phyloP scores from a whole-genome alignment of 2,888 invertebrate species.

The Spilosoma lubricipeda region DNA sequence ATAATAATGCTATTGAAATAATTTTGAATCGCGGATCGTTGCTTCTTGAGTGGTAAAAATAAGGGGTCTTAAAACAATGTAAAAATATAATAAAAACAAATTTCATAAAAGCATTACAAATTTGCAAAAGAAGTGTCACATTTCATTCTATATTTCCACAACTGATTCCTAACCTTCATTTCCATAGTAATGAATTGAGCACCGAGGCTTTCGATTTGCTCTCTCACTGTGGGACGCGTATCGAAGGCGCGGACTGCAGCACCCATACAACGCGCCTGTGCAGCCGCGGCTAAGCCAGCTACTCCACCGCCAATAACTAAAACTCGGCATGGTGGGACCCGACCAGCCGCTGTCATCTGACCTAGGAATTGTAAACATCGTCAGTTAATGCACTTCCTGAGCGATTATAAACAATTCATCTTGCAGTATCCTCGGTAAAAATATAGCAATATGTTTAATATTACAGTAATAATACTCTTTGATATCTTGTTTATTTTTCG shows the following conservation, averaged over 20 bases:
- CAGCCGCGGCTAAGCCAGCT: constrained; percentile 94
- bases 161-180: constrained; percentile 84
- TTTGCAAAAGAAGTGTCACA: background rate
- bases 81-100: background rate
- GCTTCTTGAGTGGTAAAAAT: background rate
- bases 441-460: too few relatives aligned
- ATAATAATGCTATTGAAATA: background rate
- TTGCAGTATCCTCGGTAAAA: background rate
- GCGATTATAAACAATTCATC: background rate
- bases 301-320: constrained; percentile 96
- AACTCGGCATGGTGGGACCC: constrained; percentile 95
- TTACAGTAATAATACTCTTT: background rate
- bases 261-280: constrained; percentile 95
- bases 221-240: constrained; percentile 93
- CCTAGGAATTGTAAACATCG: constrained; percentile 78
- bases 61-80: background rate
- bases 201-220: constrained; percentile 95
- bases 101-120: background rate
- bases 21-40: background rate
- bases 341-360: constrained; percentile 96
- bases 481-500: constrained; percentile 9
- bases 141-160: background rate
- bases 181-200: constrained; percentile 94
- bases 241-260: constrained; percentile 96
- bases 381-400: background rate